Conservation (phyloP, 2,113 vertebrate genomes). For the Motacilla alba region DNA sequence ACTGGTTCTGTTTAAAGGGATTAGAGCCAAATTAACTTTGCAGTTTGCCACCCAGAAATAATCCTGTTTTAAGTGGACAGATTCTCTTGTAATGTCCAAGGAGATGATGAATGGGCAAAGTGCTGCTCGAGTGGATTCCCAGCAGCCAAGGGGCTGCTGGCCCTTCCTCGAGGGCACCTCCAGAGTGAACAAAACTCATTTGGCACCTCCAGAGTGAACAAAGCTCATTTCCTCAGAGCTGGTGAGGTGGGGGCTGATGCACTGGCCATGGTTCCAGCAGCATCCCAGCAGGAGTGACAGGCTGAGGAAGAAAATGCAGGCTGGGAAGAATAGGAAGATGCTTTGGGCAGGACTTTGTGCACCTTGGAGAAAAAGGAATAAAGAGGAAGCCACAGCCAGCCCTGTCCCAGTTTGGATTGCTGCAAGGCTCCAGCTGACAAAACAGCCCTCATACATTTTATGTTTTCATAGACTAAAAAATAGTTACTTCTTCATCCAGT, state of each 20-base stretch:
- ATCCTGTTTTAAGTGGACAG: slow-evolving; percentile 59
- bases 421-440: background rate
- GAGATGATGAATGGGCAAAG: background rate
- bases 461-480: background rate
- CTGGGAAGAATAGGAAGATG: accelerated
- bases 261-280: accelerated
- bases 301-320: background rate
- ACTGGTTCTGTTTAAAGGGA: slow-evolving; percentile 69
- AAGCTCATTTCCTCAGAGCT: background rate
- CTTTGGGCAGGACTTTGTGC: background rate
- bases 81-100: background rate
- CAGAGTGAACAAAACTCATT: accelerated
- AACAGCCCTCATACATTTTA: background rate
- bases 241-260: background rate
- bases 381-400: background rate
- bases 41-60: slow-evolving; percentile 69
- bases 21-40: slow-evolving; percentile 69
- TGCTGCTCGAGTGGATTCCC: background rate
- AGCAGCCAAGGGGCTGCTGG: accelerated
- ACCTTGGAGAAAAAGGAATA: background rate
- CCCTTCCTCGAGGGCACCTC: background rate
- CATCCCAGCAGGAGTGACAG: background rate
- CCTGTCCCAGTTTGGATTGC: background rate
- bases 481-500: background rate
- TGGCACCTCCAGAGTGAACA: accelerated